Base-by-base conservation (phyloP, 1,140 invertebrate species). In the Drosophila rufa region DNA sequence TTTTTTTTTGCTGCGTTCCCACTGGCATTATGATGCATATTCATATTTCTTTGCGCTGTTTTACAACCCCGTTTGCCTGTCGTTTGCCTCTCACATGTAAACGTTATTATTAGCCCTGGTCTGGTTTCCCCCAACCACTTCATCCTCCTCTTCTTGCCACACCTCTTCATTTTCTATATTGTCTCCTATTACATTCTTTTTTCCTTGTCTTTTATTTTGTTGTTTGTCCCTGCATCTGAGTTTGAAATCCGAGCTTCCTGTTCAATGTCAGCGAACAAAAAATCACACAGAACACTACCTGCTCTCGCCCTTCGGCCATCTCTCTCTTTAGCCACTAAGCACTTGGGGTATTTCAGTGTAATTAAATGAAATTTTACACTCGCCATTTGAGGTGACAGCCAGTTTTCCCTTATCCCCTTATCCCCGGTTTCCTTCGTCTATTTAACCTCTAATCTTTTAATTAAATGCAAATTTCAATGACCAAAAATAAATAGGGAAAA, bases 361-460 rank as follows among this genome's bases (percentile, higher is more conserved):
- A 89, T 90, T 89, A 90, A 84, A 81, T 84, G 85, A 90, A 84
- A 89, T 84, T 90, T 81, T 79, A 89, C 67, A 76, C 85, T 64
- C 66, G 50, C 64, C 33, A 43, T 65, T 74, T 43, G 58, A 74
- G 71, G 68, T 47, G 65, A 43, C 66, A 47, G 40, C n/a, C 25
- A 57, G 46, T 42, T 60, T 59, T 43, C 30, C 33, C 51, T 66
- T 60, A 40, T 40, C 25, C 22, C 22, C 22, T 22, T 22, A 25
- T 25, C 22, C 15, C 55, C 22, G 19, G 40, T 36, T 68, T 57
- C 57, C 38, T 17, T 33, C 15, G 27, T 43, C 42, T 62, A 57
- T 68, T 67, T 57, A 53, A 30, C 19, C 22, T 58, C 55, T 84
- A 90, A 89, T 89, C 80, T 90, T 79, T 84, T 81, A 81, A 89